A percentile compares a stretch with the other conserved stretches of the same genome.
Conservation (phyloP, 2,797 vertebrate genomes). For the Pseudochromis fuscus region DNA sequence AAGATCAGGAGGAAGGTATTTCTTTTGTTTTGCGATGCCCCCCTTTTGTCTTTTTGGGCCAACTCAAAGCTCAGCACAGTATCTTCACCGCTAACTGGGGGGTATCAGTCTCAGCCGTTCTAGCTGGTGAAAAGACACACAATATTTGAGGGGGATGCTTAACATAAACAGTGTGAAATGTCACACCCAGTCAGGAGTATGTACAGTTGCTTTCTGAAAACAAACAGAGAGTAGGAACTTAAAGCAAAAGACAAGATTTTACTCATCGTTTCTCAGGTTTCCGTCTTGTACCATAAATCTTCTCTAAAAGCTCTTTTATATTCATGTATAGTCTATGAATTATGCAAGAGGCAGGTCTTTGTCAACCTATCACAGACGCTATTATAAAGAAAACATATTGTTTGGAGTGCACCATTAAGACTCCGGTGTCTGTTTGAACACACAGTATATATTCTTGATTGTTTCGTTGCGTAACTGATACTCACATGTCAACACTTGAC, state of each 20-base stretch:
- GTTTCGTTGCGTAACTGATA: conserved; percentile 30
- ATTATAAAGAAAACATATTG: background rate
- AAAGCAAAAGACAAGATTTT: too few relatives aligned
- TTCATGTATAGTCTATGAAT: background rate
- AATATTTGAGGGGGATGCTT: conserved; percentile 11
- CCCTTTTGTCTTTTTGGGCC: conserved; percentile 48
- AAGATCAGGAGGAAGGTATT: conserved; percentile 46
- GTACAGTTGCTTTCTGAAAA: background rate
- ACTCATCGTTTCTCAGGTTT: background rate
- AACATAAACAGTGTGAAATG: conserved; percentile 52
- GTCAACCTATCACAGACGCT: background rate
- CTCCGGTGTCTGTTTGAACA: background rate
- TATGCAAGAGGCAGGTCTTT: background rate
- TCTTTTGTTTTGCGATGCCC: conserved; percentile 30
- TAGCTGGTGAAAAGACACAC: conserved; percentile 11
- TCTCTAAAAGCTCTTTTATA: background rate
- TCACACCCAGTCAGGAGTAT: conserved; percentile 6
- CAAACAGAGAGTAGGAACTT: background rate
- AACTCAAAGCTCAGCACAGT: conserved; percentile 28
- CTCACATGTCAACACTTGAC: conserved; percentile 26
- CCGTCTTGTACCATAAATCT: background rate
- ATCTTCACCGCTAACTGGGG: conserved; percentile 8
- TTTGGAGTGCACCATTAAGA: background rate
- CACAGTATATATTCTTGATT: background rate
- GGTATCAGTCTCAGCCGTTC: conserved; percentile 10